A percentile compares a stretch with the other conserved stretches of the same genome.
These are phyloP conservation scores for Ricordea florida DNA, from an alignment of 92 coral and sea anemone genomes.

Conservation along the genomic window DNA sequence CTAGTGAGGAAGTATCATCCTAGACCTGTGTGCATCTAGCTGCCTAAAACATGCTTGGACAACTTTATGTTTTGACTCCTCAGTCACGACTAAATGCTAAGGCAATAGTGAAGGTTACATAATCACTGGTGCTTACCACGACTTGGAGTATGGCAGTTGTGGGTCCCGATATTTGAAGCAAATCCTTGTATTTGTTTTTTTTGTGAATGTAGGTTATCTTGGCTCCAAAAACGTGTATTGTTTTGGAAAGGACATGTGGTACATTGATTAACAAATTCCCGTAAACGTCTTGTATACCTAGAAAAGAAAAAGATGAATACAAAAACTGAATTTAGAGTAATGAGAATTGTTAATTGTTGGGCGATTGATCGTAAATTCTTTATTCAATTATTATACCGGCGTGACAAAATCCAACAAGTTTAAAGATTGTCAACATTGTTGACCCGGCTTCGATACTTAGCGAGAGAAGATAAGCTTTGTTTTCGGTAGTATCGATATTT, in stretches of 20 bases:
- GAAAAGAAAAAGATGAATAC: neutral
- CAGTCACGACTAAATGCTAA: too few relatives aligned
- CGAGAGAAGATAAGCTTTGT: too few relatives aligned
- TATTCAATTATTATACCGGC: too few relatives aligned
- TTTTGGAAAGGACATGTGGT: constrained; percentile 12
- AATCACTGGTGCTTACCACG: constrained; percentile 55
- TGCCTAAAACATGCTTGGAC: too few relatives aligned
- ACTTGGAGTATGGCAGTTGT: constrained; percentile 26
- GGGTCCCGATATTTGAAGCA: constrained; percentile 37
- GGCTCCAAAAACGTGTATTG: constrained; percentile 38
- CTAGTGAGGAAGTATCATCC: neutral
- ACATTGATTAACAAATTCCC: constrained; percentile 37
- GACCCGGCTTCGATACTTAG: too few relatives aligned
- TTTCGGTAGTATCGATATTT: too few relatives aligned
- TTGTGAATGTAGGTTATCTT: constrained; percentile 42
- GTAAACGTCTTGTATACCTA: constrained; percentile 46
- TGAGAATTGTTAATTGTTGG: neutral
- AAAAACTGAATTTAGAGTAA: neutral
- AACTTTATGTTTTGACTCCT: too few relatives aligned
- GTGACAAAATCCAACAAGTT: too few relatives aligned
- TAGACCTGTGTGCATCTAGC: too few relatives aligned
- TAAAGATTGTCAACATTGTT: too few relatives aligned
- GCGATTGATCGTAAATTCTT: too few relatives aligned
- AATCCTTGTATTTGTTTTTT: constrained; percentile 4
- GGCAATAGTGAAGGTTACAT: too few relatives aligned